Percentiles rank a stretch among this genome's conserved stretches.
phyloP scores from a whole-genome alignment of 2,888 invertebrate species.

The Orchesellides sinensis region DNA sequence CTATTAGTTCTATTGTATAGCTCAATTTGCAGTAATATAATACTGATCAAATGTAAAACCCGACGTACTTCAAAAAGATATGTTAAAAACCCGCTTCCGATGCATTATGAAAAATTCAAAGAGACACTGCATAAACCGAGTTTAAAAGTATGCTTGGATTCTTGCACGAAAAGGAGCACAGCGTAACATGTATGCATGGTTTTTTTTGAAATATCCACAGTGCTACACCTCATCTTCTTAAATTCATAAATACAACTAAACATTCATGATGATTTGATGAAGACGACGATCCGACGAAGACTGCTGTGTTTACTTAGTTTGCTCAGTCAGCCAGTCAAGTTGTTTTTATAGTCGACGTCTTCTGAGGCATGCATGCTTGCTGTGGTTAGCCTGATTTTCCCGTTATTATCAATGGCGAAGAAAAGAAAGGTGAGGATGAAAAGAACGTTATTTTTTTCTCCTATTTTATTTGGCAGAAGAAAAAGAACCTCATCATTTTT shows the following conservation, averaged over 20 bases:
- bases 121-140: too few relatives aligned
- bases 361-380: conserved; percentile 40
- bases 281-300: conserved; percentile 1
- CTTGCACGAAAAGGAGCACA: conserved; percentile 13
- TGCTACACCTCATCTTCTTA: not conserved
- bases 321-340: conserved; percentile 48
- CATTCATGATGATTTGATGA: not conserved
- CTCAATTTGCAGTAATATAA: too few relatives aligned
- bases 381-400: conserved; percentile 65
- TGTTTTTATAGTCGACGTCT: conserved; percentile 46
- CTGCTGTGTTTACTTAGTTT: conserved; percentile 35
- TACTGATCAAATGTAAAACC: too few relatives aligned
- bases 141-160: not conserved
- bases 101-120: too few relatives aligned
- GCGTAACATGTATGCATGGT: too few relatives aligned
- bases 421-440: conserved; percentile 23
- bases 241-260: too few relatives aligned
- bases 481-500: conserved; percentile 67
- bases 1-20: too few relatives aligned
- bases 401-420: conserved; percentile 59
- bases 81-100: too few relatives aligned
- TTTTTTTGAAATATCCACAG: not conserved
- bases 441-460: conserved; percentile 41
- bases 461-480: conserved; percentile 60
- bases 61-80: too few relatives aligned